Evolutionary conservation across 2,888 invertebrate genomes (phyloP), one percentile per base, ranked within the genome.

Genomic region (Machimus rusticus): DNA sequence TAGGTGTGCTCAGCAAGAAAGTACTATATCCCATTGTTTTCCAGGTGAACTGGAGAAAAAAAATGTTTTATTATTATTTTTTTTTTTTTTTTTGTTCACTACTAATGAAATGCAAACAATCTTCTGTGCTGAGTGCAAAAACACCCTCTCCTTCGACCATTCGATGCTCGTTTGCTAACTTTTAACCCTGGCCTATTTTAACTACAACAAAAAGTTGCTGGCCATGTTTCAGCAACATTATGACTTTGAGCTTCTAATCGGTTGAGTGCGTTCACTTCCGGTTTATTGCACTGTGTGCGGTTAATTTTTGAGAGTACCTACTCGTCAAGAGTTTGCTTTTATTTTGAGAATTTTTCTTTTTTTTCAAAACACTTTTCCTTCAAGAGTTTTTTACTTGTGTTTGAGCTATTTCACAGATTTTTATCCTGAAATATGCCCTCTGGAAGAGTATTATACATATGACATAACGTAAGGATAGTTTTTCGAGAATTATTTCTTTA

Each of bases 61-160:
- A 19, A n/a, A 55, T n/a, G n/a, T n/a, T n/a, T n/a, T n/a, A n/a
- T 8, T 6, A 2, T 6, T 19, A 55, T 19, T 55, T 55, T 5
- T 51, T 51, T 39, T 43, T n/a, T 51, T 51, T 51, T 16, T 78
- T 39, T 43, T 28, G 23, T 28, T 79, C 79, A n/a, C 46, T 57
- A 34, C 28, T 82, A 82, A 82, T 82, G 82, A 82, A 82, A 82
- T 57, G 82, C 37, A 82, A 82, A 66, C 57, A 82, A 82, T 55
- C 34, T 57, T 82, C 28, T 2, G 1, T 66, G 2, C 23, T n/a
- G 28, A 66, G 66, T 51, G 51, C 12, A 19, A n/a, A n/a, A 19
- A 19, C 66, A 23, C 66, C 28, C 66, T 12, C 23, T 4, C 23
- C 66, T 28, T 66, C 19, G 66, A 19, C 28, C 66, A 19, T 66